Evolutionary conservation across 2,888 invertebrate genomes (phyloP), one percentile per base, ranked within the genome.

Genomic region (Apeira syringaria): DNA sequence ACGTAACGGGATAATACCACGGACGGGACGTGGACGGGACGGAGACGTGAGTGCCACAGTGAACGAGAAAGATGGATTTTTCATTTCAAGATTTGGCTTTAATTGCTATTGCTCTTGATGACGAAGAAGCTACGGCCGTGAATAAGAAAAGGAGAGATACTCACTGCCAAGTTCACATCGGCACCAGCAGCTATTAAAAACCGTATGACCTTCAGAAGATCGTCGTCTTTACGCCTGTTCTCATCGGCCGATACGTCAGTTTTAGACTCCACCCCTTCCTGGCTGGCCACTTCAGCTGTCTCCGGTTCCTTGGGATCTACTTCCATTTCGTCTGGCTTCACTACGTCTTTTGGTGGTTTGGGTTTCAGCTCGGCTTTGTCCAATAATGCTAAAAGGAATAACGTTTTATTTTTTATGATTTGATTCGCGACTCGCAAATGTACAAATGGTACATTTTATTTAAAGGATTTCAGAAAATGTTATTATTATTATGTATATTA

Each of bases 181-280:
- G 96, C 95, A 0, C 97, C 96, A 36, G 94, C 94, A 56, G 94
- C 94, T 30, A 97, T 90, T 27, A 98, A 91, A 67, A 96, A 96
- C 68, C 89, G 75, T 45, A 93, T 91, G 20, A 83, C 79, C 53
- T 79, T 87, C 38, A 85, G 50, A 1, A 84, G 54, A 29, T 83
- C 76, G 8, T 81, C 81, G 1, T 80, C 76, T 4, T 60, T 75
- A 0, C 53, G 32, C 7, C 37, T 59, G 2, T 47, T 61, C 1
- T 51, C 56, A 8, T 58, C 60, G 5, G 27, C 8, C 5, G 27
- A 17, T 3, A n/a, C 57, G n/a, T 56, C 61, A 20, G 49, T 49
- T 27, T 55, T 60, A 3, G 56, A 53, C n/a, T 55, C 56, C 3
- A 26, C 47, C 6, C 51, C 49, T 17, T 36, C 32, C 12, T 34